Evolutionary conservation across 2,888 invertebrate genomes (phyloP).

Genomic region (Pyrochroa serraticornis): DNA sequence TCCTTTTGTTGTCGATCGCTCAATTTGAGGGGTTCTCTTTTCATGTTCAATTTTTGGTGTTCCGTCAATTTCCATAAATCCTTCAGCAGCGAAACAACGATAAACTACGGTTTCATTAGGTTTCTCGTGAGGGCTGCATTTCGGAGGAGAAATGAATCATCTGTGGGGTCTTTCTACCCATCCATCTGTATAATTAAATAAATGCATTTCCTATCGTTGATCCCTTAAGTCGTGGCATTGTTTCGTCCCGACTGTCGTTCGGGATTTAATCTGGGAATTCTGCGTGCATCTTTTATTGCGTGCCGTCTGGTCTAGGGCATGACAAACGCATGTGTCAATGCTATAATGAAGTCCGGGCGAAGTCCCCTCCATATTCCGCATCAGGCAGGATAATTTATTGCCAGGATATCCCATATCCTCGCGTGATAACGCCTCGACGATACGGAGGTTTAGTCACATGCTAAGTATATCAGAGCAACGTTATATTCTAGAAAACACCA

Average conservation of each 20-base stretch:
- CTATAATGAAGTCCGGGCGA: slow-evolving; percentile 49
- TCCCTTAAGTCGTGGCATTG: slow-evolving; percentile 27
- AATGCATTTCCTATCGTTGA: slow-evolving; percentile 35
- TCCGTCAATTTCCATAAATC: too few species aligned
- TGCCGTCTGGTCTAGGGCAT: slow-evolving; percentile 43
- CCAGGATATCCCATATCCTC: slow-evolving; percentile 54
- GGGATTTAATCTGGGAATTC: slow-evolving; percentile 34
- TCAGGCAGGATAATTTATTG: slow-evolving; percentile 52
- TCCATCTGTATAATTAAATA: slow-evolving; percentile 39
- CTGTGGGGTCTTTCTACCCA: slow-evolving; percentile 3
- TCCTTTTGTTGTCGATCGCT: too few species aligned
- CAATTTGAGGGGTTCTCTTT: too few species aligned
- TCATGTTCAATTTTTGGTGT: too few species aligned
- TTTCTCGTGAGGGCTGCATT: too few species aligned
- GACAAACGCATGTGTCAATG: slow-evolving; percentile 53
- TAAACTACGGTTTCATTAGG: too few species aligned
- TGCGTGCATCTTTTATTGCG: slow-evolving; percentile 48
- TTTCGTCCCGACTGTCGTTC: slow-evolving; percentile 23
- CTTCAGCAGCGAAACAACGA: too few species aligned
- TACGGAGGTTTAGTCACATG: slow-evolving; percentile 46
- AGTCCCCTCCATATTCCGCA: slow-evolving; percentile 34
- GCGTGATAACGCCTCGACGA: slow-evolving; percentile 52
- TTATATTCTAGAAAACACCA: slow-evolving; percentile 24
- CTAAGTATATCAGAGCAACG: slow-evolving; percentile 35
- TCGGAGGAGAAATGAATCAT: too few species aligned